phyloP scores from a whole-genome alignment of 1,140 invertebrate genomes.

The Euwallacea fornicatus region DNA sequence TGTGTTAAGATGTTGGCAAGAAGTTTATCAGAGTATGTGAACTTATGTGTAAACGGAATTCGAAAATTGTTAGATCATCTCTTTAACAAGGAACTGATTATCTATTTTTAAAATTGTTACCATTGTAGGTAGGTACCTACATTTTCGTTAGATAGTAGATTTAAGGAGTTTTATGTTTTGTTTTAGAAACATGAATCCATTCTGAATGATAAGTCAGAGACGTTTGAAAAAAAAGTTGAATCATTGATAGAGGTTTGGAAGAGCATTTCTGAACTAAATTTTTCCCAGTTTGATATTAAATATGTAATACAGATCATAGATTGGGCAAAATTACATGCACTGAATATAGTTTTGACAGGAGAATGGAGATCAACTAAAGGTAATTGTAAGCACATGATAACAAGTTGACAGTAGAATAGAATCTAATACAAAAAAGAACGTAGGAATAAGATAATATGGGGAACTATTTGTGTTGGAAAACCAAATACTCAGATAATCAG shows the following conservation, averaged over 20 bases:
- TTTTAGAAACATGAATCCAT: constrained; percentile 51
- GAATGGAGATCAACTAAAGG: constrained; percentile 51
- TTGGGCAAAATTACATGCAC: constrained; percentile 50
- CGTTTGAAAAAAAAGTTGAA: constrained; percentile 47
- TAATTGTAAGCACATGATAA: constrained; percentile 26
- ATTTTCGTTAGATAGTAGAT: background rate
- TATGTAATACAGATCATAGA: constrained; percentile 49
- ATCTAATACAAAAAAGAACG: too few species aligned
- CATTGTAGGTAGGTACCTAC: too few species aligned
- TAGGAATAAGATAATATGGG: too few species aligned
- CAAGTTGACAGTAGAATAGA: too few species aligned
- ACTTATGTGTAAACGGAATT: too few species aligned
- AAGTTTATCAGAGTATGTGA: too few species aligned
- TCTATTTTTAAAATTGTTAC: too few species aligned
- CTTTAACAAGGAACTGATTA: too few species aligned
- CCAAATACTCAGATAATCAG: too few species aligned
- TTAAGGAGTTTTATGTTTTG: constrained; percentile 43
- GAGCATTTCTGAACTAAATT: constrained; percentile 43
- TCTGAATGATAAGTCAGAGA: constrained; percentile 46
- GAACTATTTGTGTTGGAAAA: background rate
- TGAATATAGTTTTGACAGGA: constrained; percentile 51
- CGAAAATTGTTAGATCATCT: too few species aligned
- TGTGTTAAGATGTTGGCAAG: too few species aligned
- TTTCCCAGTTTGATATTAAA: constrained; percentile 43
- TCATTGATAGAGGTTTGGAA: constrained; percentile 51